These are phyloP conservation scores for Amia ocellicauda DNA, from an alignment of 2,113 vertebrate genomes.

Conservation along the genomic window DNA sequence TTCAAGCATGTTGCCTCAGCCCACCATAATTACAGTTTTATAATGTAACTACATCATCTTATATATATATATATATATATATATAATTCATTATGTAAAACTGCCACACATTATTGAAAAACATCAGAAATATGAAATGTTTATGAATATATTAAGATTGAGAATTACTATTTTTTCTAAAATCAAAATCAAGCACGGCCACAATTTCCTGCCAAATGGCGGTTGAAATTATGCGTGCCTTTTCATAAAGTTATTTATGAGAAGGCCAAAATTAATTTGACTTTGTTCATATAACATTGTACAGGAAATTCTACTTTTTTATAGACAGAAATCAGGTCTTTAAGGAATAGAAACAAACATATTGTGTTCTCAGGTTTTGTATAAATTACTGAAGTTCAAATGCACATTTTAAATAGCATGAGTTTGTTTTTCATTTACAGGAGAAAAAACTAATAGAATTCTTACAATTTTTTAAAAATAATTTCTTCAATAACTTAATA, in stretches of 20 bases:
- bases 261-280: conserved; percentile 62
- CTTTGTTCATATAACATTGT: conserved; percentile 74
- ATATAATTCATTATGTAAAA: not conserved
- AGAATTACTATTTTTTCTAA: conserved; percentile 75
- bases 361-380: conserved; percentile 79
- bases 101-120: conserved; percentile 39
- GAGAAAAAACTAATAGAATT: conserved; percentile 48
- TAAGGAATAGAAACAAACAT: conserved; percentile 70
- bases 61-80: too few species aligned
- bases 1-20: too few species aligned
- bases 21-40: too few species aligned
- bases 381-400: conserved; percentile 63
- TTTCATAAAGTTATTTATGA: conserved; percentile 67
- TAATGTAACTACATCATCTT: conserved; percentile 28
- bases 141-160: conserved; percentile 55
- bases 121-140: conserved; percentile 52
- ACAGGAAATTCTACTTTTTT: conserved; percentile 76
- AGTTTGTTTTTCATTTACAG: conserved; percentile 52
- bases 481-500: conserved; percentile 44
- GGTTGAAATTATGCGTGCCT: conserved; percentile 65
- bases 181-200: conserved; percentile 64
- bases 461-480: conserved; percentile 54
- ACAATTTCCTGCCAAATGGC: conserved; percentile 66
- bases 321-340: conserved; percentile 76
- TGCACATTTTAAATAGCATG: conserved; percentile 47